Percentiles rank a stretch among this genome's conserved stretches.
These are phyloP conservation scores for Drosophila mojavensis DNA, from an alignment of 1,140 invertebrate genomes.

Conservation along the genomic window DNA sequence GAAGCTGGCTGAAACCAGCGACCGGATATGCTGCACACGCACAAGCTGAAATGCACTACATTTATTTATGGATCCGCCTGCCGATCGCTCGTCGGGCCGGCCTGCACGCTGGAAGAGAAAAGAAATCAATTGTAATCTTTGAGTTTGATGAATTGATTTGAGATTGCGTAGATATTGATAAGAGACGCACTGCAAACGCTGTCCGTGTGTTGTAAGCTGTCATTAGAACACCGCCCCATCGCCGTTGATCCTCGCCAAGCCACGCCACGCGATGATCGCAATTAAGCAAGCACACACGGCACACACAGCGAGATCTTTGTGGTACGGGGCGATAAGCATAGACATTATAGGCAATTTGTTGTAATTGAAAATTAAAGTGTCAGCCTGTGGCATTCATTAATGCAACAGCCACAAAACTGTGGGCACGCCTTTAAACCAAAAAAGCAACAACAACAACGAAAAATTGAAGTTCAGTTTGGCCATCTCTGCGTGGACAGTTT, in stretches of 20 bases:
- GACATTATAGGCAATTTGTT: slow-evolving; percentile 83
- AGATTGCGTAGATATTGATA: slow-evolving; percentile 73
- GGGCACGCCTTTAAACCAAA: slow-evolving; percentile 18
- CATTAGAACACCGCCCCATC: slow-evolving; percentile 33
- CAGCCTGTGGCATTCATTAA: slow-evolving; percentile 77
- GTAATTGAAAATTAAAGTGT: slow-evolving; percentile 83
- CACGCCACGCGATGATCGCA: slow-evolving; percentile 21
- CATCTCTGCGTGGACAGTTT: slow-evolving; percentile 48
- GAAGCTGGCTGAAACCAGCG: not conserved
- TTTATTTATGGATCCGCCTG: slow-evolving; percentile 80
- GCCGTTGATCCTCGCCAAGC: not conserved
- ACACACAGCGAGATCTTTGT: slow-evolving; percentile 14
- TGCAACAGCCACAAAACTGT: slow-evolving; percentile 59
- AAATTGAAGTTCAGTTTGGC: not conserved
- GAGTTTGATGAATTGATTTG: slow-evolving; percentile 80
- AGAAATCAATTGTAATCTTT: slow-evolving; percentile 76
- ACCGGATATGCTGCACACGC: slow-evolving; percentile 78
- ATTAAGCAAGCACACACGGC: slow-evolving; percentile 21
- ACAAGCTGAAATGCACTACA: slow-evolving; percentile 69
- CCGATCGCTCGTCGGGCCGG: not conserved
- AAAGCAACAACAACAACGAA: not conserved
- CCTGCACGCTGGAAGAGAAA: not conserved
- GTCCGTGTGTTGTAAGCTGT: slow-evolving; percentile 29
- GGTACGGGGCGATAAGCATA: slow-evolving; percentile 75
- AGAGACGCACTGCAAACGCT: slow-evolving; percentile 15